Percentiles rank a stretch among this genome's conserved stretches.
Evolutionary conservation across 2,888 invertebrate genomes (phyloP).

Genomic region (Eupithecia vulgata): DNA sequence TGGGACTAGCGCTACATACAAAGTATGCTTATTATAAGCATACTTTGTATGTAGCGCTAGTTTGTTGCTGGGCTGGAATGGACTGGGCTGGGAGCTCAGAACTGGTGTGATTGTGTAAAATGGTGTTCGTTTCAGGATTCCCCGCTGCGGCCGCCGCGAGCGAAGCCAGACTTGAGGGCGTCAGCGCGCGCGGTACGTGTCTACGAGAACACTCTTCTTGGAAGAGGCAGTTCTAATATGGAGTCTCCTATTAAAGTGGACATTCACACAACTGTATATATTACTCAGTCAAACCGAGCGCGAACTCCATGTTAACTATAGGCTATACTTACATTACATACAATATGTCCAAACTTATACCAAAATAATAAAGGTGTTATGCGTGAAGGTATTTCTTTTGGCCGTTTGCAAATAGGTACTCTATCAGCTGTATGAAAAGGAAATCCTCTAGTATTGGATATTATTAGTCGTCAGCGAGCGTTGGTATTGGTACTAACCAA

Average conservation of each 20-base stretch:
- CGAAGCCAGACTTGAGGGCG: slow-evolving; percentile 38
- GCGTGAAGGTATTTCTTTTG: too few relatives aligned
- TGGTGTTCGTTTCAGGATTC: slow-evolving; percentile 44
- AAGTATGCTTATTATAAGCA: too few relatives aligned
- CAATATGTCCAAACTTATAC: too few relatives aligned
- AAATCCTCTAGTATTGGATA: background rate
- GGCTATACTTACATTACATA: too few relatives aligned
- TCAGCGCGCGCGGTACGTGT: slow-evolving; percentile 47
- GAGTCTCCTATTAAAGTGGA: background rate
- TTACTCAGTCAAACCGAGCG: too few relatives aligned
- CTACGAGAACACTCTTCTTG: background rate
- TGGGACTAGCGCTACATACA: too few relatives aligned
- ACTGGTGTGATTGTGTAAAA: background rate
- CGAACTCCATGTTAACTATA: background rate
- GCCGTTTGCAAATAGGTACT: too few relatives aligned
- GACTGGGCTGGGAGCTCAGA: background rate
- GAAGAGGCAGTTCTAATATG: background rate
- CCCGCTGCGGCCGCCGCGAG: slow-evolving; percentile 29
- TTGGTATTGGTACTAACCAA: too few relatives aligned
- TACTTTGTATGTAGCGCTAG: background rate
- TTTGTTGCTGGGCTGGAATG: background rate
- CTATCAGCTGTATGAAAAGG: background rate
- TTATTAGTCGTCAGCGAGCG: background rate
- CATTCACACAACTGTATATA: background rate
- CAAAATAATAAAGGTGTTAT: too few relatives aligned